Percentiles rank a stretch among this genome's conserved stretches.
These are phyloP conservation scores for Drosophila biarmipes DNA, from an alignment of 1,140 invertebrate species.

Conservation along the genomic window DNA sequence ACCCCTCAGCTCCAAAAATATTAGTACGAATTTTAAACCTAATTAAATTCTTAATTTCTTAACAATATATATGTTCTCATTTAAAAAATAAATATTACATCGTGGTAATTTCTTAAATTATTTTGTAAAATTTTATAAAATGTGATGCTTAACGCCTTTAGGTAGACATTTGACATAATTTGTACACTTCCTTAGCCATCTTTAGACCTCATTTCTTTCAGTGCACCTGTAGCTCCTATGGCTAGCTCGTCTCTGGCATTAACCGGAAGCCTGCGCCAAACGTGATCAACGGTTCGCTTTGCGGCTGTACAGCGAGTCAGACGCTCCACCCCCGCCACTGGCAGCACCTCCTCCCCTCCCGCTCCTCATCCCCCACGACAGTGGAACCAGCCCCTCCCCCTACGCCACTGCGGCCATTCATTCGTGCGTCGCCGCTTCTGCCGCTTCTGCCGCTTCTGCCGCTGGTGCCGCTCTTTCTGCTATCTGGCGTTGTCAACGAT, in stretches of 20 bases:
- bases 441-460: constrained; percentile 23
- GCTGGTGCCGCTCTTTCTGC: constrained; percentile 29
- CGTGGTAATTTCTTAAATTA: no score
- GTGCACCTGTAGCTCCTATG: constrained; percentile 43
- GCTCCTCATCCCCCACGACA: not conserved
- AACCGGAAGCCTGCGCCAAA: constrained; percentile 84
- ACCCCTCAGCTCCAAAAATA: no score
- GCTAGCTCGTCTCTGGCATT: constrained; percentile 58
- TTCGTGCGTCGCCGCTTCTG: constrained; percentile 57
- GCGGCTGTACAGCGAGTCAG: constrained; percentile 63
- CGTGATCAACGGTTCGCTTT: constrained; percentile 82
- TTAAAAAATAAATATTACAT: no score
- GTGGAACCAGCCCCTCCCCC: constrained; percentile 4
- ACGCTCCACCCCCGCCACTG: constrained; percentile 44
- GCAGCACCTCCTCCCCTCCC: constrained; percentile 3
- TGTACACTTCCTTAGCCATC: no score
- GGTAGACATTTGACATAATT: no score
- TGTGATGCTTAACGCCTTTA: no score
- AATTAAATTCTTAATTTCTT: no score
- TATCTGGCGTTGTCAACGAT: constrained; percentile 68
- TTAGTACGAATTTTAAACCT: no score
- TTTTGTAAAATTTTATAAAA: no score
- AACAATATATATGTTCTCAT: no score
- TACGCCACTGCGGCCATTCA: constrained; percentile 64
- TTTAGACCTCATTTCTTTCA: not conserved